Evolutionary conservation across 2,113 vertebrate genomes (phyloP).

Genomic region (Hippopotamus amphibius): DNA sequence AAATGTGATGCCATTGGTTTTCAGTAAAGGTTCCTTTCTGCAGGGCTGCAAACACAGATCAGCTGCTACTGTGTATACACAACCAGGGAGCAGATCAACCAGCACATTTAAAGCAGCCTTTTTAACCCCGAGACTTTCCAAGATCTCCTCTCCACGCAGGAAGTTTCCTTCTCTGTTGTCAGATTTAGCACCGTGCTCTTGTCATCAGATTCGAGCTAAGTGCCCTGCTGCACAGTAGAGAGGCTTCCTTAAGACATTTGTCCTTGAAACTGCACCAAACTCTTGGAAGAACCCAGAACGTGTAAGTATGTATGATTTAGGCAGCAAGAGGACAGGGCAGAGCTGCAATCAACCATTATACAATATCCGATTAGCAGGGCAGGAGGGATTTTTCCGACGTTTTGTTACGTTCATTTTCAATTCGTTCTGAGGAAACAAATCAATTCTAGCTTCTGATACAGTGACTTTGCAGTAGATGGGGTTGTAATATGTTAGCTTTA

Average conservation of each 20-base stretch:
- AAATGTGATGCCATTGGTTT: constrained; percentile 95
- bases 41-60: constrained; percentile 93
- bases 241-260: constrained; percentile 94
- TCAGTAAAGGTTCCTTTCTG: constrained; percentile 92
- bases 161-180: constrained; percentile 88
- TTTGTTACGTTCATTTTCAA: constrained; percentile 89
- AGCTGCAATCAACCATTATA: constrained; percentile 91
- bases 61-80: constrained; percentile 90
- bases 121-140: constrained; percentile 89
- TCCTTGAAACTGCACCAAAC: constrained; percentile 99
- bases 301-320: constrained; percentile 96
- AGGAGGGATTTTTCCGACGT: constrained; percentile 83
- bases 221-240: constrained; percentile 93
- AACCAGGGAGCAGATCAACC: constrained; percentile 89
- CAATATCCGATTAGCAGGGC: constrained; percentile 84
- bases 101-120: constrained; percentile 88
- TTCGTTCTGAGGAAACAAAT: constrained; percentile 89
- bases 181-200: constrained; percentile 87
- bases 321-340: constrained; percentile 85
- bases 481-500: constrained; percentile 89
- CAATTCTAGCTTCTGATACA: constrained; percentile 90
- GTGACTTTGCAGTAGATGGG: constrained; percentile 91
- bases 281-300: constrained; percentile 97
- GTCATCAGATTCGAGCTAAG: constrained; percentile 90
- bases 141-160: constrained; percentile 89